A percentile compares a stretch with the other conserved stretches of the same genome.
These are phyloP conservation scores for Pseudomyrmex flavicornis DNA, from an alignment of 1,140 invertebrate species.

Conservation along the genomic window DNA sequence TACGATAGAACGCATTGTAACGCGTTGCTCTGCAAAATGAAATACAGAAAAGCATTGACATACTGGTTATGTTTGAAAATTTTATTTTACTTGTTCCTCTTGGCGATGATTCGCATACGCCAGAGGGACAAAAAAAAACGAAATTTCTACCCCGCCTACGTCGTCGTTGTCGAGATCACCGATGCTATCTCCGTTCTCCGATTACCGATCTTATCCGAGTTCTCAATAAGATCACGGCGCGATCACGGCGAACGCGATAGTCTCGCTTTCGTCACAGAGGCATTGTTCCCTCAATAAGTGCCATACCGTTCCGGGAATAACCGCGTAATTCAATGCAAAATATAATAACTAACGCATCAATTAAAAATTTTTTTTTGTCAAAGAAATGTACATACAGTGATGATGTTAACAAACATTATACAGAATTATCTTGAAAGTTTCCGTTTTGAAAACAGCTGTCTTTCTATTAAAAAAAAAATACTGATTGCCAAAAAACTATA, in stretches of 20 bases:
- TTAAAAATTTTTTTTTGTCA: constrained; percentile 27
- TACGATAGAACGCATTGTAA: not conserved
- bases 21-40: constrained; percentile 30
- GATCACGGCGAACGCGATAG: constrained; percentile 44
- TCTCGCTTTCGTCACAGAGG: constrained; percentile 54
- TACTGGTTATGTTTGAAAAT: constrained; percentile 16
- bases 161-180: constrained; percentile 21
- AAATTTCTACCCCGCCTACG: constrained; percentile 45
- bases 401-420: constrained; percentile 6
- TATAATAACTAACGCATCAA: constrained; percentile 32
- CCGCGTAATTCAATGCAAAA: constrained; percentile 18
- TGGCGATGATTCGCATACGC: constrained; percentile 37
- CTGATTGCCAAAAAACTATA: no score
- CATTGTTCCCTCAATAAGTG: constrained; percentile 40
- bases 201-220: constrained; percentile 48
- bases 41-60: constrained; percentile 2
- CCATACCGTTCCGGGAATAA: constrained; percentile 23
- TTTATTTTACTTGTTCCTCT: not conserved
- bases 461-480: no score
- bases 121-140: not conserved
- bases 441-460: no score
- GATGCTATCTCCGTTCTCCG: constrained; percentile 55
- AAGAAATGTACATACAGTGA: not conserved
- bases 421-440: not conserved
- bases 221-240: constrained; percentile 43